Evolutionary conservation across 2,113 vertebrate species (phyloP), one percentile per base, ranked within the genome.

Genomic region (Herpetotheres cachinnans): DNA sequence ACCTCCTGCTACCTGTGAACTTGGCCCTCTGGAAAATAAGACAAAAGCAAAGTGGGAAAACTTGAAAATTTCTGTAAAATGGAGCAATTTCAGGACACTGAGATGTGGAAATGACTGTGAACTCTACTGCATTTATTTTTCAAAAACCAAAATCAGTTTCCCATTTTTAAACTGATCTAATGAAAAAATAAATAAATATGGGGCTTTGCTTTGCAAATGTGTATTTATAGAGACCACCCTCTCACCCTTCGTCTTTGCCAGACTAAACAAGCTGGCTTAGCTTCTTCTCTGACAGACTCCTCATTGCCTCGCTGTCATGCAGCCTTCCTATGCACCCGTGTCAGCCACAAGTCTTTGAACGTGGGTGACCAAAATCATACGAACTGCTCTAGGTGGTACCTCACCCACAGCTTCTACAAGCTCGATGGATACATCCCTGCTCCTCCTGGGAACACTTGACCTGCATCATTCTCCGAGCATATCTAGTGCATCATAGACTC

Each of bases 191-290:
- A 92, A 92, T 76, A 92, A 93, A 82, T 79, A 18, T 2, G 4
- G 34, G 5, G 11, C 14, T 27, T 94, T 74, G n/a, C 73, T 67
- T 87, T 85, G 21, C 62, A 58, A 69, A 32, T 77, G 40, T 86
- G 4, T 86, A 49, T 92, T 95, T 97, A 38, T 54, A 62, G 54
- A 92, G 71, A 73, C 71, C 82, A 96, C 61, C 36, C 27, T 86
- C 74, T 69, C 49, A 69, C 62, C 54, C 13, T 73, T 73, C 58
- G 15, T 86, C 54, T 80, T 84, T 92, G 71, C 86, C 94, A 92
- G 89, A 77, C 79, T 88, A 80, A 95, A 94, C 56, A 90, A 76
- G 70, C 26, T 80, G 72, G 36, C 86, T 88, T 63, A 93, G 40
- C 58, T 52, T 38, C 85, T 92, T 80, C 71, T 83, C 85, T 67